Evolutionary conservation across 2,888 invertebrate species (phyloP), one percentile per base, ranked within the genome.

Genomic region (Philaethria dido): DNA sequence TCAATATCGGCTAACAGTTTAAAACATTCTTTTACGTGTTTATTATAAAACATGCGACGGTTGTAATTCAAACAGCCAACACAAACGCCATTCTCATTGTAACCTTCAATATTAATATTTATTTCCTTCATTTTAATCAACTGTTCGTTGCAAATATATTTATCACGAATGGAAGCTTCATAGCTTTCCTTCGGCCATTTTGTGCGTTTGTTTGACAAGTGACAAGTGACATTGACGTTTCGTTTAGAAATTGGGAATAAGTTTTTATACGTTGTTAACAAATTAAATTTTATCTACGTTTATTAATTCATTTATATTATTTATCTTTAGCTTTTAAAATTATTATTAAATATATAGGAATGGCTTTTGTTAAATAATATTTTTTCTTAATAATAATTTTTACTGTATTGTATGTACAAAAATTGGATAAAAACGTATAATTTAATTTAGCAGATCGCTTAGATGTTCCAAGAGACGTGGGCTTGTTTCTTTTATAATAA

Each of bases 51-150:
- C 92, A 92, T 92, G 72, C 81, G 84, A 3, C 92, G 85, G 71
- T 89, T 86, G 67, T 89, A 89, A 70, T 89, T 89, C 42, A 92
- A 80, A 77, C 92, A 92, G 3, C 88, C 88, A 1, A 92, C 92
- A 73, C 92, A 92, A 74, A 92, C 88, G 0, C 92, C 92, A 55
- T 92, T 92, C 29, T 91, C 92, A 76, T 92, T 92, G 66, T 86
- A 92, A 2, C 92, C 92, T 76, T 92, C 92, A 59, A 92, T 92
- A 74, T 92, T 91, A 73, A 92, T 92, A 63, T 92, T 87, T 39
- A 92, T 85, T 83, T 92, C 92, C 73, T 80, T 87, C 89, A 91
- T 89, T 69, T 69, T 64, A 6, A 42, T 59, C n/a, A 36, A 68
- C 66, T 64, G 55, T 22, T 54, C 45, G n/a, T 20, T 16, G 59